Conservation (phyloP, 2,113 vertebrate species). For the Pseudolaguvia tuberculata region DNA sequence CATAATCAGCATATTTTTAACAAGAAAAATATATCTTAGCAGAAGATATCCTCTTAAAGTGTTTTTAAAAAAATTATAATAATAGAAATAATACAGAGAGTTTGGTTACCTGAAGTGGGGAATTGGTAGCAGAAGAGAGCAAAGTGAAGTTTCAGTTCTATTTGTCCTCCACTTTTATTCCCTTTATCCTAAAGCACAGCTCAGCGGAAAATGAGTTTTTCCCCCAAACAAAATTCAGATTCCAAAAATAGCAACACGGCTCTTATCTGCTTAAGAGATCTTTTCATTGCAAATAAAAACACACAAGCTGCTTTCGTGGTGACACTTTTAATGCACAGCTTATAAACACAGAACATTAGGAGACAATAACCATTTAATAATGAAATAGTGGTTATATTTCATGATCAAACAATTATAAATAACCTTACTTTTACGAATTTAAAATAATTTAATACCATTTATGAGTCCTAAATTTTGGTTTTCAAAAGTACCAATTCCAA, state of each 20-base stretch:
- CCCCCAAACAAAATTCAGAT: conserved; percentile 13
- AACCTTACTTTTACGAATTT: not conserved
- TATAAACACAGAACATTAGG: not conserved
- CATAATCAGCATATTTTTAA: no score
- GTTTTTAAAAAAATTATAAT: not conserved
- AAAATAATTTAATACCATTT: no score
- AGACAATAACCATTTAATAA: conserved; percentile 8
- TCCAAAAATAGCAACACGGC: conserved; percentile 9
- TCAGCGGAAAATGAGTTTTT: conserved; percentile 68
- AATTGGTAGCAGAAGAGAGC: conserved; percentile 3
- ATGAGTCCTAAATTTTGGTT: not conserved
- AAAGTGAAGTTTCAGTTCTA: conserved; percentile 28
- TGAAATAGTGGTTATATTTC: not conserved
- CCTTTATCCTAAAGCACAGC: conserved; percentile 53
- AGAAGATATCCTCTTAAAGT: not conserved
- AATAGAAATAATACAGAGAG: not conserved
- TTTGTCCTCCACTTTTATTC: conserved; percentile 51
- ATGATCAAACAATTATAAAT: conserved; percentile 13
- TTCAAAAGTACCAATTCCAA: not conserved
- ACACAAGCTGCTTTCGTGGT: conserved; percentile 8
- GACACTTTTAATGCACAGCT: conserved; percentile 9
- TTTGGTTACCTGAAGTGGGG: conserved; percentile 42
- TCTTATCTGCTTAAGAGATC: conserved; percentile 29
- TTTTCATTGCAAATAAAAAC: conserved; percentile 40
- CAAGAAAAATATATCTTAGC: not conserved